Conservation (phyloP, 1,140 invertebrate genomes). For the Callitettix versicolor region DNA sequence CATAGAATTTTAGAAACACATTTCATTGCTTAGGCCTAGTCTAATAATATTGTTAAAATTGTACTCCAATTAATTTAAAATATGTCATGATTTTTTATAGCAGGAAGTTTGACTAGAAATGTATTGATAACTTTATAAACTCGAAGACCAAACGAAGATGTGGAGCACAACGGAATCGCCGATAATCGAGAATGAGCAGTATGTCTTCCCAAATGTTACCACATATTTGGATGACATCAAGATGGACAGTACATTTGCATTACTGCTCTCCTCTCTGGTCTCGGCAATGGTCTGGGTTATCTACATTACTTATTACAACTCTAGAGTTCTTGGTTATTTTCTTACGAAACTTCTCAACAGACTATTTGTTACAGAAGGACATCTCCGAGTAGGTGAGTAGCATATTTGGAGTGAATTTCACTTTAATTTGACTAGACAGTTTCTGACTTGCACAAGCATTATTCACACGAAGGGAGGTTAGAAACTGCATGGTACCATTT, state of each 20-base stretch:
- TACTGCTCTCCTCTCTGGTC: conserved; percentile 67
- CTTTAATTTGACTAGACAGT: too few relatives aligned
- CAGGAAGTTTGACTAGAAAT: too few relatives aligned
- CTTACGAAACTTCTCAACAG: conserved; percentile 81
- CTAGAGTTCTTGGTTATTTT: conserved; percentile 79
- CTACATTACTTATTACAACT: conserved; percentile 93
- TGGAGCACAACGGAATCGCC: background rate
- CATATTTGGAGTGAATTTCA: too few relatives aligned
- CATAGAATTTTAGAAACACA: too few relatives aligned
- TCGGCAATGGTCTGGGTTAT: conserved; percentile 79
- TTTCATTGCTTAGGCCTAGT: too few relatives aligned
- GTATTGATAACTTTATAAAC: too few relatives aligned
- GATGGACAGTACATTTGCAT: conserved; percentile 74
- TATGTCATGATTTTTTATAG: too few relatives aligned
- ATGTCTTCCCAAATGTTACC: background rate
- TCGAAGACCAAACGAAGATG: background rate
- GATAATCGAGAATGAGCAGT: background rate
- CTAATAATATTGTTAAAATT: too few relatives aligned
- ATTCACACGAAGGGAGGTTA: too few relatives aligned
- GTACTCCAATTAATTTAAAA: too few relatives aligned
- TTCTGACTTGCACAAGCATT: too few relatives aligned
- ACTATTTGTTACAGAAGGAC: conserved; percentile 73
- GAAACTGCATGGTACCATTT: too few relatives aligned
- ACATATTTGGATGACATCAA: conserved; percentile 50
- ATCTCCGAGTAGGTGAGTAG: conserved; percentile 79